These are phyloP conservation scores for Cheirogaleus major DNA, from an alignment of 2,797 vertebrate genomes.

Conservation along the genomic window DNA sequence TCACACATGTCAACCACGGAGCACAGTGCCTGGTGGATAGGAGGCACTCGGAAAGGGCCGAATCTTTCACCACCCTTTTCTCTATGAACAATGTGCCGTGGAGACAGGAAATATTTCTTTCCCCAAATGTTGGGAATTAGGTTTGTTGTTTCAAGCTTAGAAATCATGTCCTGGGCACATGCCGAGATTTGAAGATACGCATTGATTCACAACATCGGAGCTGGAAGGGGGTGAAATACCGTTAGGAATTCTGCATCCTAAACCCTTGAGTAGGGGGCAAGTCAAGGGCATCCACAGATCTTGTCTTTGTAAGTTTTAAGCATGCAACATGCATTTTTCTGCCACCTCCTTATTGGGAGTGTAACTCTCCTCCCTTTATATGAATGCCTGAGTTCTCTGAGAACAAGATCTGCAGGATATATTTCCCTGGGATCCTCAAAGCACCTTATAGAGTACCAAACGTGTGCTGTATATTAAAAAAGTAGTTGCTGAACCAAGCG, in stretches of 20 bases:
- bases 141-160: not conserved
- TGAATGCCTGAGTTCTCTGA: not conserved
- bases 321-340: not conserved
- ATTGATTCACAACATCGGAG: not conserved
- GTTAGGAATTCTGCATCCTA: not conserved
- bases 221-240: not conserved
- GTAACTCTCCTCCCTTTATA: not conserved
- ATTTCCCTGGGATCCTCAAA: not conserved
- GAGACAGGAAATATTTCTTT: not conserved
- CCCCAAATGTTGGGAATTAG: not conserved
- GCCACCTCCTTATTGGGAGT: not conserved
- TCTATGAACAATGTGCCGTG: too few relatives aligned
- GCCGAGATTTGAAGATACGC: not conserved
- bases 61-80: not conserved
- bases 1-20: rapidly evolving
- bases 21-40: rapidly evolving
- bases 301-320: not conserved
- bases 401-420: rapidly evolving
- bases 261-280: rapidly evolving
- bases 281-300: too few relatives aligned
- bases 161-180: not conserved
- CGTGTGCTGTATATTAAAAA: not conserved
- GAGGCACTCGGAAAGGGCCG: rapidly evolving
- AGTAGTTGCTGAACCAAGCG: not conserved
- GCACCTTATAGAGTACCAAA: not conserved